phyloP scores from a whole-genome alignment of 2,888 invertebrate species.

The Leptopilina myrica region DNA sequence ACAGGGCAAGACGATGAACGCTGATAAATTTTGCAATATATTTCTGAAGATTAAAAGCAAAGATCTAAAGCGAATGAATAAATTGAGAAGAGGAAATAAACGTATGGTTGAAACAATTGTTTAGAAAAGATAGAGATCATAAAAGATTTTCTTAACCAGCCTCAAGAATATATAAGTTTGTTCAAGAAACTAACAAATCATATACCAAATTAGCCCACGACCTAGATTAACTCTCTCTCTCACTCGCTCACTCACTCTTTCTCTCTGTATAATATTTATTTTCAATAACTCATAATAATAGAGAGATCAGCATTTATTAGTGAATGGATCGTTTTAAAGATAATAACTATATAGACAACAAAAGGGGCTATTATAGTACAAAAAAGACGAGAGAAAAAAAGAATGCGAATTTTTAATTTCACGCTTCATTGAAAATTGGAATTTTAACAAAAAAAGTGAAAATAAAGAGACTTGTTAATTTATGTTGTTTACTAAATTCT shows the following conservation, averaged over 20 bases:
- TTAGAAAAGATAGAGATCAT: slow-evolving; percentile 3
- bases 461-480: no score
- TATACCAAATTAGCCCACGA: slow-evolving; percentile 60
- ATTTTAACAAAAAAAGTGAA: no score
- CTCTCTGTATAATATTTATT: slow-evolving; percentile 47
- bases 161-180: background rate
- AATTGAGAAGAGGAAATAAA: no score
- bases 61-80: no score
- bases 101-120: slow-evolving; percentile 11
- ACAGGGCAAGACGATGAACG: no score
- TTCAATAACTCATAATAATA: slow-evolving; percentile 51
- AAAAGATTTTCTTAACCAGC: background rate
- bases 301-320: slow-evolving; percentile 38
- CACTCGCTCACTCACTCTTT: slow-evolving; percentile 4
- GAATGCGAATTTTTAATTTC: no score
- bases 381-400: no score
- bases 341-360: background rate
- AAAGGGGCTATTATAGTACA: no score
- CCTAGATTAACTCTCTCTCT: slow-evolving; percentile 53
- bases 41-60: no score
- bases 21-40: no score
- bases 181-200: slow-evolving; percentile 45
- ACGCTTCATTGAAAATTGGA: no score
- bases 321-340: background rate
- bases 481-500: background rate